Percentiles rank a stretch among this genome's conserved stretches.
These are phyloP conservation scores for Siniperca chuatsi DNA, from an alignment of 2,113 vertebrate genomes.

Conservation along the genomic window DNA sequence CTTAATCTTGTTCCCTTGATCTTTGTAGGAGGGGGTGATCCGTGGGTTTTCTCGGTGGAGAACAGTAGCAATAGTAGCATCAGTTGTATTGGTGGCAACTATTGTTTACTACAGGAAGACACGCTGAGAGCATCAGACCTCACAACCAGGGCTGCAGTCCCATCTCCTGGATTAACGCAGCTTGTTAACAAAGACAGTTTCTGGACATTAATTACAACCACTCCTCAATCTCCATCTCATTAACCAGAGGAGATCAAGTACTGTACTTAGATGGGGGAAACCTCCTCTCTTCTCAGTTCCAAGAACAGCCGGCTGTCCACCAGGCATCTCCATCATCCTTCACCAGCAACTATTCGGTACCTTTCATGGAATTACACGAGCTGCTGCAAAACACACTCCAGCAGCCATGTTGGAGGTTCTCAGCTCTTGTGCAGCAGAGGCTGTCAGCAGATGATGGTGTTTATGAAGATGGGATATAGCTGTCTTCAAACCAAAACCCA, in stretches of 20 bases:
- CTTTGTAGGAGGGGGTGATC: slow-evolving; percentile 76
- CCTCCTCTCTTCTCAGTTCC: slow-evolving; percentile 36
- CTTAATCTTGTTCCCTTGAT: neutral
- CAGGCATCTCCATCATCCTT: neutral
- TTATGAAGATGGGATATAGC: neutral
- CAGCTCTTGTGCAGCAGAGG: neutral
- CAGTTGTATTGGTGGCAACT: slow-evolving; percentile 72
- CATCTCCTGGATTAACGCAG: neutral
- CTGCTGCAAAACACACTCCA: neutral
- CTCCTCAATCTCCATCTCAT: slow-evolving; percentile 1
- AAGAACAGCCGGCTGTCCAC: neutral
- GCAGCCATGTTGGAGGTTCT: neutral
- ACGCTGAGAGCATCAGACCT: slow-evolving; percentile 58
- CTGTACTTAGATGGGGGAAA: neutral
- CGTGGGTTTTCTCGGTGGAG: slow-evolving; percentile 77
- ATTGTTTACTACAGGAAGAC: slow-evolving; percentile 80
- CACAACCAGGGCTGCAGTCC: neutral
- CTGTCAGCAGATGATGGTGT: neutral
- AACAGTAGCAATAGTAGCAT: slow-evolving; percentile 72
- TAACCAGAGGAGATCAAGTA: neutral
- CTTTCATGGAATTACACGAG: neutral
- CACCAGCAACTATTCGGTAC: neutral
- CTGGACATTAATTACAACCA: slow-evolving; percentile 14
- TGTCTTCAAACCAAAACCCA: neutral
- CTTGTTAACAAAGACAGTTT: neutral